Base-by-base conservation (phyloP, 2,888 invertebrate genomes). In the Argyra leucocephala region DNA sequence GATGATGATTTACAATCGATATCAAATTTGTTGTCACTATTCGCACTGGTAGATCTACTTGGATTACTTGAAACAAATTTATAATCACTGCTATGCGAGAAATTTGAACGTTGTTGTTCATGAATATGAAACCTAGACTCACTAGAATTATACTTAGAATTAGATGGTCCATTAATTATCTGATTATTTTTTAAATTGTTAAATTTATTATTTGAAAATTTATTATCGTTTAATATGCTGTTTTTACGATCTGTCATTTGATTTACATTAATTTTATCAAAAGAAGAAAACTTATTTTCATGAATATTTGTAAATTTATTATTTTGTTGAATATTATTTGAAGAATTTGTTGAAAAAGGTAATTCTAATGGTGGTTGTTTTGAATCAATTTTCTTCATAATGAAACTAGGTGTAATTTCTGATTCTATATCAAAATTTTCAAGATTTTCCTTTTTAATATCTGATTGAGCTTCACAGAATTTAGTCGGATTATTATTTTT, bases 351-450 rank as follows among this genome's bases (percentile, higher is more conserved):
- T 15, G 48, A 15, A n/a, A 15, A 48, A 18, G 48, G 18, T 3
- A 18, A 48, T 64, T 64, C 18, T 63, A 66, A 4, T 67, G 69
- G 3, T 63, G 21, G 18, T 57, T 63, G 6, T 67, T 65, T 60
- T 67, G 67, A 57, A 65, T 62, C 67, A n/a, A 64, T 62, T 63
- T 80, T 81, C 64, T 79, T 80, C 78, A 78, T 76, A 2, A 80
- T 80, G 36, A 80, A 78, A 68, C 77, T 78, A 0, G 80, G 78
- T 22, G 76, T 76, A 22, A 80, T 73, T 70, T 81, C 81, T 6
- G 79, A 76, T 69, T 80, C 80, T 62, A 80, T 80, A 67, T 77
- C 80, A 67, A 78, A 79, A 68, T 76, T 74, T 59, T 79, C 78
- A 15, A 70, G 65, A 65, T 71, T 78, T 57, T 79, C 77, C 66